Base-by-base conservation (phyloP, 1,140 invertebrate genomes). In the Neuroterus valhalla region DNA sequence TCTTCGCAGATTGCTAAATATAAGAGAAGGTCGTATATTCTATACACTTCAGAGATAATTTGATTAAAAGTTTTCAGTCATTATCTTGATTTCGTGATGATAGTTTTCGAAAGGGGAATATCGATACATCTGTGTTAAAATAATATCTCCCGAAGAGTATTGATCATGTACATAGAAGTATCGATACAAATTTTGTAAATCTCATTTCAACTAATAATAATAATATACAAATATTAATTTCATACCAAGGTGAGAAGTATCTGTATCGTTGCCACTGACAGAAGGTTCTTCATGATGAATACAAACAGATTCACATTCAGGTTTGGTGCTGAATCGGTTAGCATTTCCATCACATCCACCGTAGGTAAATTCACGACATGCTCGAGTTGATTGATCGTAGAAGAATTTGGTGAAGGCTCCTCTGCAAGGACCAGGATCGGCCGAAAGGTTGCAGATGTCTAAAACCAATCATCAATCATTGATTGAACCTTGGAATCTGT, bases 301-400 rank as follows among this genome's bases (percentile, higher is more conserved):
- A 85, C 95, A 96, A 78, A 93, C 90, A 5, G 91, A 90, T 82
- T 93, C 91, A 84, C 96, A 97, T 78, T 96, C 94, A 50, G 92
- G 87, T 67, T 91, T 87, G 19, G 93, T 92, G 70, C 90, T 91
- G 89, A 97, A 98, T 81, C 95, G 93, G 87, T 98, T 98, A 23
- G 92, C 93, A 80, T 96, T 97, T 66, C 97, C 97, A 46, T 93
- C 93, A 87, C 96, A 98, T 74, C 97, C 97, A 62, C 94, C 93
- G 84, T 96, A 98, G 12, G 89, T 90, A 88, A 98, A 98, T 79
- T 92, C 88, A 50, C 91, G 91, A 86, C 94, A 96, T 78, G 83
- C 88, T 76, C 88, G 89, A n/a, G 67, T 86, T 44, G 66, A 77
- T 31, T 83, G 75, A 79, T 96, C 92, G 84, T 93, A 97, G 88